Evolutionary conservation across 2,113 vertebrate species (phyloP).

Genomic region (Spheniscus mendiculus): DNA sequence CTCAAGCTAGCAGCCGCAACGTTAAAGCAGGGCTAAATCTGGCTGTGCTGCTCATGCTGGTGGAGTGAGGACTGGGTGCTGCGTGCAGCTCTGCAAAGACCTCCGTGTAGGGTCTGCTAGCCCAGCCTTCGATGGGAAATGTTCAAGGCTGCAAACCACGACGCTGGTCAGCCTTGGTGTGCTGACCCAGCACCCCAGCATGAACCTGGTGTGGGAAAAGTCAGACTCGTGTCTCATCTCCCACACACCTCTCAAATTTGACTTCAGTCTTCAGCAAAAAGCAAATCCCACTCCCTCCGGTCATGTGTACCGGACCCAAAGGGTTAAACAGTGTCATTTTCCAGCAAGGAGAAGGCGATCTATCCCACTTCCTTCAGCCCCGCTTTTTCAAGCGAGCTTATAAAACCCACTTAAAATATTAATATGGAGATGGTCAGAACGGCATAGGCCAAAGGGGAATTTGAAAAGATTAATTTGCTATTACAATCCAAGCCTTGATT

Average conservation of each 20-base stretch:
- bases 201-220: not conserved
- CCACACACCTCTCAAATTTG: accelerated
- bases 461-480: slow-evolving; percentile 6
- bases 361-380: not conserved
- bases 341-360: not conserved
- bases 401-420: slow-evolving; percentile 40
- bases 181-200: not conserved
- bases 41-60: not conserved
- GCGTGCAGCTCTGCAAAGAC: not conserved
- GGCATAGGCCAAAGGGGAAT: slow-evolving; percentile 12
- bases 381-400: slow-evolving; percentile 8
- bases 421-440: slow-evolving; percentile 2
- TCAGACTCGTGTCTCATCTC: not conserved
- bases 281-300: not conserved
- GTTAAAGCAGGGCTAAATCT: not conserved
- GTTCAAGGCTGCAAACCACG: accelerated
- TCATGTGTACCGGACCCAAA: accelerated
- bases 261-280: not conserved
- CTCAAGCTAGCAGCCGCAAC: not conserved
- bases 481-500: not conserved
- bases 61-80: not conserved
- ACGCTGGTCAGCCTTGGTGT: too few relatives aligned
- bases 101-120: not conserved
- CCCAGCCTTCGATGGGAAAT: not conserved
- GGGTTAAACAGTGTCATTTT: not conserved